Evolutionary conservation across 2,113 vertebrate genomes (phyloP), one percentile per base, ranked within the genome.

Genomic region (Verasper variegatus): DNA sequence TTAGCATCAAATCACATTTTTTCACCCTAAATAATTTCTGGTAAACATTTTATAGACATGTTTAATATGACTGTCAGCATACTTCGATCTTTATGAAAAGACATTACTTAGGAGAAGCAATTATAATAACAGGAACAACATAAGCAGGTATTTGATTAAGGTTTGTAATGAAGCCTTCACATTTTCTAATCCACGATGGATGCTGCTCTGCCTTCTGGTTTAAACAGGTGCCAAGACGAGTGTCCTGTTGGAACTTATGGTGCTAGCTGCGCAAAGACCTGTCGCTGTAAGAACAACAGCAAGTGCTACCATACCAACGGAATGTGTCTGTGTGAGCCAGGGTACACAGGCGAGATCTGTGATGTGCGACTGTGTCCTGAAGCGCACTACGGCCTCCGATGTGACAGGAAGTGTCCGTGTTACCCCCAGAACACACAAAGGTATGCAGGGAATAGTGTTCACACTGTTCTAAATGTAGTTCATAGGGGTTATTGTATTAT

Each of bases 251-350:
- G 98, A 2, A 94, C 90, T 18, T 99, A 94, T 0, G 97, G 97
- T 6, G 65, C 92, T 10, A 91, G 24, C 26, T 99, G 98, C 74
- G 83, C 93, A 0, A 94, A 97, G 90, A 91, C 75, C 5, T 99
- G 98, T 83, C 92, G 66, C 42, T 99, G 98, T 75, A 72, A 93
- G 83, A 98, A 99, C 6, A 95, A 96, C 45, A 94, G 95, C 26
- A 95, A 95, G 57, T 99, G 98, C 64, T 96, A 96, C 88, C 97
- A 98, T 18, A 94, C 97, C 85, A 97, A 93, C 0, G 98, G 97
- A 1, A 86, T 94, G 0, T 99, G 98, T 74, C 79, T 96, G 52
- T 99, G 98, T 24, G 96, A 98, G 78, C 93, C 95, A 0, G 98
- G 98, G 2, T 98, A 95, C 89, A 95, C 94, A 0, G 98, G 98